Evolutionary conservation across 2,113 vertebrate species (phyloP), one percentile per base, ranked within the genome.

Genomic region (Sinocyclocheilus grahami): DNA sequence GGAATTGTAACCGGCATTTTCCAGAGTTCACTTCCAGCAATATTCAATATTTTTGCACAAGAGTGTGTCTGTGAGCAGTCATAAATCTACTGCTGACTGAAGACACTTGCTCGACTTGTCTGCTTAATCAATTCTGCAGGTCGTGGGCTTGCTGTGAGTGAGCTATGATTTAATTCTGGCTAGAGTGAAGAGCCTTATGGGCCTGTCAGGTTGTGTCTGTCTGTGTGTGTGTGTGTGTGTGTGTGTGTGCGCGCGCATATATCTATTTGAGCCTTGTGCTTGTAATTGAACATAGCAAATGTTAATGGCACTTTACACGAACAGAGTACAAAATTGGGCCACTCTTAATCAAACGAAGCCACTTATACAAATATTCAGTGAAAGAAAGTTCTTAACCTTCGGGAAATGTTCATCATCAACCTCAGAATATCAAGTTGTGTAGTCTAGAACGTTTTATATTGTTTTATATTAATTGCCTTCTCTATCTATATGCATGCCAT

Each of bases 131-230:
- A 42, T 88, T 62, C 72, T 33, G 63, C 74, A 74, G 51, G 60
- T 60, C 42, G 83, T 24, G 81, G 76, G 33, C 69, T 84, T 60
- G 86, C 65, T 12, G 16, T 71, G 30, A 58, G 30, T 65, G 87
- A 87, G 60, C 69, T 62, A 82, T 84, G 77, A 22, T 80, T 80
- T 85, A 24, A 81, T 87, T 87, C 83, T 81, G 30, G 46, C 16
- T 20, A 24, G 63, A 58, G 65, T 20, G 74, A 76, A 14, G 42
- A 76, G 27, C 71, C 46, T 72, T 86, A 81, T 30, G 46, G 10
- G 67, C 24, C 60, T 51, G 53, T 69, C 67, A 82, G 62, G 14
- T 11, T 75, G 24, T 72, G 20, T 84, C 4, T 3, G 22, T 65
- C 14, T 80, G 33, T 78, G 8, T 75, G 39, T 65, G 58, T 78